These are phyloP conservation scores for Thryonomys swinderianus DNA, from an alignment of 2,113 vertebrate genomes.

Conservation along the genomic window DNA sequence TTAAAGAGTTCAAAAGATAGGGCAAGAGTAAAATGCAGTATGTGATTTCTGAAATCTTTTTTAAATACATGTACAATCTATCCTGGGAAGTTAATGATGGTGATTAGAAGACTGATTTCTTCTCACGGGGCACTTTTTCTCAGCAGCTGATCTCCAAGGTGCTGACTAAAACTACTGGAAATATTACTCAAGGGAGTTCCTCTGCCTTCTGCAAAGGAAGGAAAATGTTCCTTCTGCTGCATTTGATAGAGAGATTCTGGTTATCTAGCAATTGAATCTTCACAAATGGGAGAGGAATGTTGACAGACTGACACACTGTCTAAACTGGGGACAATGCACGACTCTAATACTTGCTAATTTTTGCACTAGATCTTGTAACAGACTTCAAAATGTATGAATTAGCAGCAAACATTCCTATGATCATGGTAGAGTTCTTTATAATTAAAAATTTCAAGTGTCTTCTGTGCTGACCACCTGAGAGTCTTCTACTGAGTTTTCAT, in stretches of 20 bases:
- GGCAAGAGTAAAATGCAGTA: neutral
- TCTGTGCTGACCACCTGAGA: fast-evolving
- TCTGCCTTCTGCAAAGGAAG: constrained; percentile 65
- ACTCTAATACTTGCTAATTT: neutral
- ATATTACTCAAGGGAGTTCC: constrained; percentile 75
- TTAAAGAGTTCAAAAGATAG: constrained; percentile 20
- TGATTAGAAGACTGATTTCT: constrained; percentile 74
- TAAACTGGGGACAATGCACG: neutral
- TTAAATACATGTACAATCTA: neutral
- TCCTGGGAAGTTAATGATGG: constrained; percentile 51
- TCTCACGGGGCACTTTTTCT: constrained; percentile 73
- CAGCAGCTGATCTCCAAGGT: constrained; percentile 76
- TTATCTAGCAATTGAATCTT: constrained; percentile 69
- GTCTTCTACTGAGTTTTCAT: neutral
- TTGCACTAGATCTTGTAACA: neutral
- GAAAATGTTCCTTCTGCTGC: constrained; percentile 63
- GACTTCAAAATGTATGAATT: neutral
- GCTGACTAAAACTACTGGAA: constrained; percentile 79
- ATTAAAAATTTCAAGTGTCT: neutral
- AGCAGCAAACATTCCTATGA: neutral
- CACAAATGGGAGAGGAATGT: neutral
- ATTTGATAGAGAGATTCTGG: constrained; percentile 69
- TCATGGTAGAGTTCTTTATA: neutral
- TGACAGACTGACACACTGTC: constrained; percentile 11
- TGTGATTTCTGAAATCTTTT: neutral